These are phyloP conservation scores for Amblyjoppa fuscipennis DNA, from an alignment of 2,888 invertebrate genomes.

Conservation along the genomic window DNA sequence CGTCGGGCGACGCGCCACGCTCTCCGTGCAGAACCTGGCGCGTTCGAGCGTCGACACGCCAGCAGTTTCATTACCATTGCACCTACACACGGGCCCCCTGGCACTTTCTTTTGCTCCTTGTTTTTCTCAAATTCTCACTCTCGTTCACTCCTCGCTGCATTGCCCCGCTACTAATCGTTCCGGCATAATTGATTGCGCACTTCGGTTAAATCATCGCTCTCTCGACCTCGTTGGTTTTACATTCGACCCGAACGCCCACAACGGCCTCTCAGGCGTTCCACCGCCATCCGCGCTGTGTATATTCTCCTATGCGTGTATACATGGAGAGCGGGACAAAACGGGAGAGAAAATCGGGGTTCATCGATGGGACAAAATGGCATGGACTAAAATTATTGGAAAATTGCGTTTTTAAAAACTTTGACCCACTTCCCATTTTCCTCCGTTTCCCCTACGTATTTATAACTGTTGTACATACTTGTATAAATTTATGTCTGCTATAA, in stretches of 20 bases:
- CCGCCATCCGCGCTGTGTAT: too few relatives aligned
- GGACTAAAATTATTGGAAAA: too few relatives aligned
- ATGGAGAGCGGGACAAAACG: too few relatives aligned
- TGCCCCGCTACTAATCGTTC: constrained; percentile 17
- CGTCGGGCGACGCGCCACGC: constrained; percentile 29
- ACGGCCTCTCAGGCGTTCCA: background rate
- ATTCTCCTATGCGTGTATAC: too few relatives aligned
- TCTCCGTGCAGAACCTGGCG: constrained; percentile 31
- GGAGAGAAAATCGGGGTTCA: too few relatives aligned
- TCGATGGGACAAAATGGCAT: too few relatives aligned
- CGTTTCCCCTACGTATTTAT: too few relatives aligned
- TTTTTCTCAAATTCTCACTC: background rate
- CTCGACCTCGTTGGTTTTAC: background rate
- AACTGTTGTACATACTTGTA: too few relatives aligned
- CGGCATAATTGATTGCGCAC: constrained; percentile 13
- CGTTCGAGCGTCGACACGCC: constrained; percentile 42
- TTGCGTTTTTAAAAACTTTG: too few relatives aligned
- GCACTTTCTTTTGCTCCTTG: constrained; percentile 39
- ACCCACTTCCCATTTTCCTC: too few relatives aligned
- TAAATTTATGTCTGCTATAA: too few relatives aligned
- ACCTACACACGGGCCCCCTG: constrained; percentile 40
- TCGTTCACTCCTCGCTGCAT: constrained; percentile 19
- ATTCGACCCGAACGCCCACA: constrained; percentile 14
- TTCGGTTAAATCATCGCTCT: constrained; percentile 23
- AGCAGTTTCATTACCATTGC: constrained; percentile 64